Evolutionary conservation across 2,888 invertebrate genomes (phyloP).

Genomic region (Tipula unca): DNA sequence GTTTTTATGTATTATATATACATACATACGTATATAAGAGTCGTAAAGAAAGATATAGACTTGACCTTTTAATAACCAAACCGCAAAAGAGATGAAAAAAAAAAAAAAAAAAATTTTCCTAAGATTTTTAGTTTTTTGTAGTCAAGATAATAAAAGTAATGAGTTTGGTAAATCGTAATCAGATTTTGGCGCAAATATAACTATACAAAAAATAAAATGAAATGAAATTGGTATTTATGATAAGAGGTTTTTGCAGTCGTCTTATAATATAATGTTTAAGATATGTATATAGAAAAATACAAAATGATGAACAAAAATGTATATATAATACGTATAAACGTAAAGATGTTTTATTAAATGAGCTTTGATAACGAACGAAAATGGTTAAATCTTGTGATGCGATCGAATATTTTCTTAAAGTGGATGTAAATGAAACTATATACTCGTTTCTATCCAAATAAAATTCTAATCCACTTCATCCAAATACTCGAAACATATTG

Average conservation of each 20-base stretch:
- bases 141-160: slow-evolving; percentile 14
- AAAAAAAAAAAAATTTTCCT: neutral
- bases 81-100: neutral
- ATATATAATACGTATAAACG: neutral
- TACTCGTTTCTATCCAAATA: too few relatives aligned
- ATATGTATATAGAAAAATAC: neutral
- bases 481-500: too few relatives aligned
- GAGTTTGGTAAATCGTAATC: slow-evolving; percentile 8
- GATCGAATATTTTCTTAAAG: neutral
- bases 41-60: neutral
- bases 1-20: too few relatives aligned
- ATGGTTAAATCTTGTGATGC: neutral
- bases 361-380: neutral
- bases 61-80: neutral
- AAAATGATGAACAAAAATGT: neutral
- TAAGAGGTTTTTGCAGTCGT: neutral
- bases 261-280: neutral
- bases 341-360: neutral
- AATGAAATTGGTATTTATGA: neutral
- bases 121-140: neutral
- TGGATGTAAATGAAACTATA: neutral
- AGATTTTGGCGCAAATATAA: neutral
- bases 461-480: too few relatives aligned
- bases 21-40: neutral
- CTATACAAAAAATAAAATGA: neutral